These are phyloP conservation scores for Ameiurus melas DNA, from an alignment of 2,113 vertebrate genomes.

Conservation along the genomic window DNA sequence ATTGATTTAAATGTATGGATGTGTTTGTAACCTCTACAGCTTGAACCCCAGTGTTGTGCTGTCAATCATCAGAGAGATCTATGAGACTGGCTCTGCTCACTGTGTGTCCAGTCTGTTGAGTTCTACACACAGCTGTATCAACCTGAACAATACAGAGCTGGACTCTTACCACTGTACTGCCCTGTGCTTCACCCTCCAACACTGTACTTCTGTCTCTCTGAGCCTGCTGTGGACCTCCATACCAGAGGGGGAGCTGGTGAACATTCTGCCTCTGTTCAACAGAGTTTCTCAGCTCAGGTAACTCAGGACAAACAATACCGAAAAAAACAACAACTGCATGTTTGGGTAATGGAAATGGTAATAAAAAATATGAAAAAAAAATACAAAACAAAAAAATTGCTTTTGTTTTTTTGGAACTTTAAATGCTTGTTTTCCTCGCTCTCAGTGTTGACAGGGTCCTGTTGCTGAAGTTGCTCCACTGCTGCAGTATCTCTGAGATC, in stretches of 20 bases:
- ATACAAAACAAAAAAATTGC: too few relatives aligned
- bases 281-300: slow-evolving; percentile 46
- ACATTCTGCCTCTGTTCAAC: too few relatives aligned
- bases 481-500: slow-evolving; percentile 37
- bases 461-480: slow-evolving; percentile 48
- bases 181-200: slow-evolving; percentile 47
- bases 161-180: slow-evolving; percentile 44
- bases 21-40: slow-evolving; percentile 30
- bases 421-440: slow-evolving; percentile 17
- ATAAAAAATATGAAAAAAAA: too few relatives aligned
- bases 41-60: slow-evolving; percentile 39
- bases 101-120: slow-evolving; percentile 47
- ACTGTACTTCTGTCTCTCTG: slow-evolving; percentile 48
- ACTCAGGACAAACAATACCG: too few relatives aligned
- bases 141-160: slow-evolving; percentile 46
- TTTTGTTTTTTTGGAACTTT: too few relatives aligned
- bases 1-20: neutral
- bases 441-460: slow-evolving; percentile 54
- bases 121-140: slow-evolving; percentile 37
- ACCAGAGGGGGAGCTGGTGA: too few relatives aligned
- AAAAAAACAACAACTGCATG: too few relatives aligned
- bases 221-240: slow-evolving; percentile 54
- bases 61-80: slow-evolving; percentile 48
- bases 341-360: too few relatives aligned
- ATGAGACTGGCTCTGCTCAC: slow-evolving; percentile 24